Conservation (phyloP, 1,140 invertebrate species). For the Centruroides sculpturatus region DNA sequence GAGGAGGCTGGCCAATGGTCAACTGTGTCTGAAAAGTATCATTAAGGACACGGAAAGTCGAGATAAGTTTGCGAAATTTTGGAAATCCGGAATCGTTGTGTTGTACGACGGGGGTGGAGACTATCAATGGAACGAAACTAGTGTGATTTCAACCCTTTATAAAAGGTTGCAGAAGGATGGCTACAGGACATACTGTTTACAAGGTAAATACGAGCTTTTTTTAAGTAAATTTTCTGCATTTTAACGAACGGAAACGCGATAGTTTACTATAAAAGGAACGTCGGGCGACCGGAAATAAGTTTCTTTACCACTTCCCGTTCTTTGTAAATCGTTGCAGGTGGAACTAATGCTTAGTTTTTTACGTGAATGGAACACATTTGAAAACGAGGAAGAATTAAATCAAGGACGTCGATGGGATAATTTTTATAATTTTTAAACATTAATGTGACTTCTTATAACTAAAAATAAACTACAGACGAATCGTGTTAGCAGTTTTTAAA, state of each 20-base stretch:
- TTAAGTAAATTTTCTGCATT: no score
- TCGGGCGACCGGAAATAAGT: neutral
- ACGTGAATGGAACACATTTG: neutral
- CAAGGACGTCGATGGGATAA: no score
- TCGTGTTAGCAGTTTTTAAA: no score
- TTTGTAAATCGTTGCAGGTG: neutral
- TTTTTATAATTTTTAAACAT: no score
- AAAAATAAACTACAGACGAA: no score
- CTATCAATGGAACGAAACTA: conserved; percentile 25
- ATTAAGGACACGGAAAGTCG: conserved; percentile 71
- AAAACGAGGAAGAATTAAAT: neutral
- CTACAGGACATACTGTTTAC: conserved; percentile 57
- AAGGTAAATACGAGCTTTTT: conserved; percentile 43
- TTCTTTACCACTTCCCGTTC: neutral
- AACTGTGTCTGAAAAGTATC: conserved; percentile 65
- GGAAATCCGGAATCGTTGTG: conserved; percentile 49
- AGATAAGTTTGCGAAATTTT: conserved; percentile 52
- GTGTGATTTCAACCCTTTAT: conserved; percentile 44
- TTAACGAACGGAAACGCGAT: neutral
- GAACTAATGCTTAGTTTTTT: neutral
- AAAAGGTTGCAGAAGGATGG: conserved; percentile 65
- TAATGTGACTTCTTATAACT: no score
- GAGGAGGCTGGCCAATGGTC: conserved; percentile 67
- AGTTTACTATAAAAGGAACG: neutral
- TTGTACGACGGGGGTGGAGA: conserved; percentile 39